Evolutionary conservation across 2,888 invertebrate genomes (phyloP).

Genomic region (Nomada flava): DNA sequence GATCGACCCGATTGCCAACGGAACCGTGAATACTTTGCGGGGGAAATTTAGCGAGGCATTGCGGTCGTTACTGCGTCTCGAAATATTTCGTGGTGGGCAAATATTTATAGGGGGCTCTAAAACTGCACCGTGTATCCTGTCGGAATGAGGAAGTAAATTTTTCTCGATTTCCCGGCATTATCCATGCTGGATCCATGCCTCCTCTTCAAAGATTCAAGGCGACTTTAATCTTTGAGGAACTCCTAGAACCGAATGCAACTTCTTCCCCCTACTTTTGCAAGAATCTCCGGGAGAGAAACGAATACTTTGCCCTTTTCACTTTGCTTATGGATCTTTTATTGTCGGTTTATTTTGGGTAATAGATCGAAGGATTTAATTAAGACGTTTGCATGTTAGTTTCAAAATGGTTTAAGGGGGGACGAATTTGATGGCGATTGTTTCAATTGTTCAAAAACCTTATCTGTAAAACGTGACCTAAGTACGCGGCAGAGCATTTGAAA

Average conservation of each 20-base stretch:
- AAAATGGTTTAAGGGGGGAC: no score
- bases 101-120: constrained; percentile 53
- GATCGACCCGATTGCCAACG: constrained; percentile 47
- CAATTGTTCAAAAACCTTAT: no score
- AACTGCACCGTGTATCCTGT: constrained; percentile 32
- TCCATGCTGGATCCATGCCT: background rate
- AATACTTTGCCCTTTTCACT: background rate
- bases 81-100: constrained; percentile 42
- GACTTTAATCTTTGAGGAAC: constrained; percentile 14
- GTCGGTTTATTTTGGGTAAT: background rate
- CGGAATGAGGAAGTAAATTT: constrained; percentile 43
- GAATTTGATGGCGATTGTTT: no score
- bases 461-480: no score
- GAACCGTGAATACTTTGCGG: constrained; percentile 39
- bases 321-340: no score
- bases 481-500: no score
- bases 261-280: background rate
- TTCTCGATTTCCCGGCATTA: constrained; percentile 24
- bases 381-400: no score
- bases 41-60: constrained; percentile 49
- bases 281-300: background rate
- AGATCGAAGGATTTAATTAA: no score
- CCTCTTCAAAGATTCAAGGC: constrained; percentile 22
- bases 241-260: background rate
- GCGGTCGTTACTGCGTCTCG: constrained; percentile 48